Evolutionary conservation across 2,888 invertebrate species (phyloP).

Genomic region (Agonum fuliginosum): DNA sequence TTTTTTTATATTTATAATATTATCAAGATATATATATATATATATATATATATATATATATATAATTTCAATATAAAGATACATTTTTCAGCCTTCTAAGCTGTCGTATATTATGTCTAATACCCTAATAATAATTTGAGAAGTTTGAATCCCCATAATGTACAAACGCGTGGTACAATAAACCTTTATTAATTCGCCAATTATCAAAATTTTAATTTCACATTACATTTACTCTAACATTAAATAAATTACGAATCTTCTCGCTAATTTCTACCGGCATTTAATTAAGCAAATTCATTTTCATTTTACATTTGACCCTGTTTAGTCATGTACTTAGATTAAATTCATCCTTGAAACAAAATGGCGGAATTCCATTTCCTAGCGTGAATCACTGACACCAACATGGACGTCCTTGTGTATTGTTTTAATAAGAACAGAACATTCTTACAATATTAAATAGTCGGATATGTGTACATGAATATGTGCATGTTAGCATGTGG

Average conservation of each 20-base stretch:
- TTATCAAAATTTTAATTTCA: too few relatives aligned
- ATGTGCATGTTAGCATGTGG: constrained; percentile 18
- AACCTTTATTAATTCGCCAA: too few relatives aligned
- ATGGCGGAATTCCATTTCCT: constrained; percentile 19
- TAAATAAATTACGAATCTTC: background rate
- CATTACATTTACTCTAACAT: background rate
- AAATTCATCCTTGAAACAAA: background rate
- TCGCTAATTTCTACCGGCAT: background rate
- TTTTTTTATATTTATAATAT: too few relatives aligned
- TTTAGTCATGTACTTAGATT: background rate
- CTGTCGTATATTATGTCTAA: too few relatives aligned
- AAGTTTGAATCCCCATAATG: too few relatives aligned
- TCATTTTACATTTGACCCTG: background rate
- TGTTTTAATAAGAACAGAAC: constrained; percentile 7
- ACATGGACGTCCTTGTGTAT: background rate
- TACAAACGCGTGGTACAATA: too few relatives aligned
- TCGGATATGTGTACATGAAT: constrained; percentile 3
- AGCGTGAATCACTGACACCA: constrained; percentile 21
- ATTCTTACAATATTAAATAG: constrained; percentile 22
- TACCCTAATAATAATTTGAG: too few relatives aligned
- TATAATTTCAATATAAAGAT: too few relatives aligned
- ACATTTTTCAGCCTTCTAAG: too few relatives aligned
- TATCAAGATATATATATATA: too few relatives aligned
- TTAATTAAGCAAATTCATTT: background rate
- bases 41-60: too few relatives aligned